These are phyloP conservation scores for Brassicogethes aeneus DNA, from an alignment of 2,888 invertebrate species.

Conservation along the genomic window DNA sequence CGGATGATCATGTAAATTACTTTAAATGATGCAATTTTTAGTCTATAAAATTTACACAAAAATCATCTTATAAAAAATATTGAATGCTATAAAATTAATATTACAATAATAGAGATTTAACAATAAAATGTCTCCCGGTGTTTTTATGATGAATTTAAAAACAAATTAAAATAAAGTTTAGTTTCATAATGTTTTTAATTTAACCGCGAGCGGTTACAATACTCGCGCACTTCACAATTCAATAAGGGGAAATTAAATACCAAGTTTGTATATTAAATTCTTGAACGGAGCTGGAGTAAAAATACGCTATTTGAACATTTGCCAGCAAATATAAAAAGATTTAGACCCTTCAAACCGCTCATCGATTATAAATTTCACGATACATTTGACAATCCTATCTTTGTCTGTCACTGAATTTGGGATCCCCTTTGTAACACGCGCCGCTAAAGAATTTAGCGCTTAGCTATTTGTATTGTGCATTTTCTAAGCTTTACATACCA, in stretches of 20 bases:
- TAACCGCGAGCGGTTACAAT: slow-evolving; percentile 4
- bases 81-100: too few species aligned
- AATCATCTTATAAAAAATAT: too few species aligned
- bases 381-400: slow-evolving; percentile 26
- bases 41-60: too few species aligned
- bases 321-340: slow-evolving; percentile 16
- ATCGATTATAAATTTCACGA: slow-evolving; percentile 29
- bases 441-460: not conserved
- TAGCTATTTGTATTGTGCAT: not conserved
- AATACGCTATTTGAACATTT: slow-evolving; percentile 18
- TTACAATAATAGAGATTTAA: too few species aligned
- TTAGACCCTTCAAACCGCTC: slow-evolving; percentile 14
- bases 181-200: slow-evolving; percentile 5
- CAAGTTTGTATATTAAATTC: slow-evolving; percentile 14
- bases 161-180: slow-evolving; percentile 4
- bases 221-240: slow-evolving; percentile 15
- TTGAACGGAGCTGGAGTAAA: slow-evolving; percentile 8
- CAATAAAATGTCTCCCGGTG: too few species aligned
- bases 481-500: not conserved
- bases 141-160: too few species aligned
- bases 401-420: slow-evolving; percentile 19
- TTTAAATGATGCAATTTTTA: too few species aligned
- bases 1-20: too few species aligned
- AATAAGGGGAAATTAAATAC: slow-evolving; percentile 14
- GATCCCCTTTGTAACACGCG: not conserved